These are phyloP conservation scores for Onychomys leucogaster DNA, from an alignment of 2,797 vertebrate genomes.

Conservation along the genomic window DNA sequence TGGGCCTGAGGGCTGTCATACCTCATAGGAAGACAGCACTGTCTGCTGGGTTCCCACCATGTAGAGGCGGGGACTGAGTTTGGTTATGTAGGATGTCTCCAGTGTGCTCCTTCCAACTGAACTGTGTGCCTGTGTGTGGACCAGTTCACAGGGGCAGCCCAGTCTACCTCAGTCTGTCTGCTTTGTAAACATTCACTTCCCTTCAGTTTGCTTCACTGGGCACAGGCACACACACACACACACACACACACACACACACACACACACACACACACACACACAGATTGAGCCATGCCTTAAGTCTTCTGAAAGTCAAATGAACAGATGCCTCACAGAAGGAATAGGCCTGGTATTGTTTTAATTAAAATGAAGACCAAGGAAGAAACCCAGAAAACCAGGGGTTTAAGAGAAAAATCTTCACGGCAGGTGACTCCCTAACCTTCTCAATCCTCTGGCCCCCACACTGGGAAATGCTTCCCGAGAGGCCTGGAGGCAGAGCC, in stretches of 20 bases:
- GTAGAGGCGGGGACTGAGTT: not conserved
- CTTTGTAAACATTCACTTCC: not conserved
- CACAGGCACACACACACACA: not conserved
- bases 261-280: not conserved
- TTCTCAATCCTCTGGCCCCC: fast-evolving
- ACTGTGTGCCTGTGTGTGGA: not conserved
- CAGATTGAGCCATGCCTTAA: not conserved
- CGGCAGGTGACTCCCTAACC: not conserved
- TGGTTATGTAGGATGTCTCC: not conserved
- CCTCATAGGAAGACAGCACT: fast-evolving
- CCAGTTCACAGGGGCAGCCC: not conserved
- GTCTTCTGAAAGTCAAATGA: constrained; percentile 60
- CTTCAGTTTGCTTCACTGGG: not conserved
- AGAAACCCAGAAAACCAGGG: not conserved
- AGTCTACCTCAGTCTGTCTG: not conserved
- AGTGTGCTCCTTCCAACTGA: fast-evolving
- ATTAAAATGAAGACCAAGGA: constrained; percentile 24
- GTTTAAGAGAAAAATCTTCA: not conserved
- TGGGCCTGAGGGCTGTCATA: no score
- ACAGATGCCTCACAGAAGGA: constrained; percentile 39
- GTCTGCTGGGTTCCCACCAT: fast-evolving
- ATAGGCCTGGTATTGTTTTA: constrained; percentile 45
- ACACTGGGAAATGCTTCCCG: fast-evolving
- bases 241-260: not conserved
- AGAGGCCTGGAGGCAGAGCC: not conserved